These are phyloP conservation scores for Drosophila maculinotata DNA, from an alignment of 2,888 invertebrate species.

Conservation along the genomic window DNA sequence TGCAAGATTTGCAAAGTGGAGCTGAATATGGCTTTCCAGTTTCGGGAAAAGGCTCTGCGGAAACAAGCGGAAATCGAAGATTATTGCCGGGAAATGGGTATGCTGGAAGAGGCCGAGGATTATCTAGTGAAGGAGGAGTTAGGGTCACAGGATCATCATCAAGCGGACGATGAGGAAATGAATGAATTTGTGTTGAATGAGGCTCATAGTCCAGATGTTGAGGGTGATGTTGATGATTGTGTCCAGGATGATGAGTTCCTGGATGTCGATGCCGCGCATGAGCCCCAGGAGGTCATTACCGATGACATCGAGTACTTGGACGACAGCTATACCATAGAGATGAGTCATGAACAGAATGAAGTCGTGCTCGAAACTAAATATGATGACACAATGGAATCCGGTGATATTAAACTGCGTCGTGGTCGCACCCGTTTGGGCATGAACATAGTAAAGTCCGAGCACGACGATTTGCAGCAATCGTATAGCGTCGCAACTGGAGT, in stretches of 20 bases:
- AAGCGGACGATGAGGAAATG: conserved; percentile 60
- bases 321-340: conserved; percentile 64
- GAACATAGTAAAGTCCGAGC: conserved; percentile 19
- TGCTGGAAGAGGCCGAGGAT: conserved; percentile 57
- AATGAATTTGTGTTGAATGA: conserved; percentile 53
- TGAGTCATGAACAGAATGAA: conserved; percentile 55
- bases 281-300: conserved; percentile 54
- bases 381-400: conserved; percentile 11
- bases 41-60: conserved; percentile 80
- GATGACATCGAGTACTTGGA: conserved; percentile 76
- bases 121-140: conserved; percentile 66
- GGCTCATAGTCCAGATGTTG: conserved; percentile 16
- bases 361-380: conserved; percentile 49
- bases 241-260: conserved; percentile 54
- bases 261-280: conserved; percentile 54
- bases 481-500: conserved; percentile 4
- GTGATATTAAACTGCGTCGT: conserved; percentile 45
- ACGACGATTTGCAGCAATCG: conserved; percentile 24
- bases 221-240: conserved; percentile 29
- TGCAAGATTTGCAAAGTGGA: conserved; percentile 82
- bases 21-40: conserved; percentile 82
- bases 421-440: conserved; percentile 42
- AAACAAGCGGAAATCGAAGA: conserved; percentile 76
- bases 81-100: conserved; percentile 65
- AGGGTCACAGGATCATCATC: conserved; percentile 35